Conservation (phyloP, 2,888 invertebrate genomes). For the Cryptus armator region DNA sequence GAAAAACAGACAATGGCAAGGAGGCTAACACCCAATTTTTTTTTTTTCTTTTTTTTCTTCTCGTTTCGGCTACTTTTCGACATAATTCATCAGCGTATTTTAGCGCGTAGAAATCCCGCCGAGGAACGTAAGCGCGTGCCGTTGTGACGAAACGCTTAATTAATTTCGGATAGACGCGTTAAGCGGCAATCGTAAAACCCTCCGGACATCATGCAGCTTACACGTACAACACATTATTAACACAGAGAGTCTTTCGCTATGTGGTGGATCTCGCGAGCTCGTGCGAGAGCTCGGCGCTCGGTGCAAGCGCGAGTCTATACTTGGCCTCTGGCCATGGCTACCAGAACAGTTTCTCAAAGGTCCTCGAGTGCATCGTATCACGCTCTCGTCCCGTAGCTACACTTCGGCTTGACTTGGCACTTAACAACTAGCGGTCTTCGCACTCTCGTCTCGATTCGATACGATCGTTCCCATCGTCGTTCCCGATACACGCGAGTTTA, state of each 20-base stretch:
- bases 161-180: slow-evolving; percentile 69
- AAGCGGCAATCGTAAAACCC: slow-evolving; percentile 20
- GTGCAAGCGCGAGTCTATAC: slow-evolving; percentile 78
- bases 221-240: slow-evolving; percentile 14
- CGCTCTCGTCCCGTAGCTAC: slow-evolving; percentile 64
- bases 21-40: not conserved
- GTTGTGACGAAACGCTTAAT: slow-evolving; percentile 71
- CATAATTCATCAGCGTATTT: not conserved
- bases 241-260: slow-evolving; percentile 20
- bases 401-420: slow-evolving; percentile 25
- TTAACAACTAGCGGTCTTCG: slow-evolving; percentile 14
- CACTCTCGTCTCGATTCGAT: slow-evolving; percentile 24
- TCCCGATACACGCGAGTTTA: not conserved
- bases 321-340: slow-evolving; percentile 79
- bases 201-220: not conserved
- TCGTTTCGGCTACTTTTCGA: slow-evolving; percentile 7
- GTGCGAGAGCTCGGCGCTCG: slow-evolving; percentile 50
- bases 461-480: slow-evolving; percentile 8
- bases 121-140: slow-evolving; percentile 51
- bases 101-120: slow-evolving; percentile 44
- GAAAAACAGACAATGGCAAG: too few species aligned
- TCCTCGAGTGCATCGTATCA: slow-evolving; percentile 82
- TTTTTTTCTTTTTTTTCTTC: not conserved
- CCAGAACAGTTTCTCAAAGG: slow-evolving; percentile 81
- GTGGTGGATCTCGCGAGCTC: slow-evolving; percentile 38